These are phyloP conservation scores for Formicarius rufipectus DNA, from an alignment of 2,113 vertebrate genomes.

Conservation along the genomic window DNA sequence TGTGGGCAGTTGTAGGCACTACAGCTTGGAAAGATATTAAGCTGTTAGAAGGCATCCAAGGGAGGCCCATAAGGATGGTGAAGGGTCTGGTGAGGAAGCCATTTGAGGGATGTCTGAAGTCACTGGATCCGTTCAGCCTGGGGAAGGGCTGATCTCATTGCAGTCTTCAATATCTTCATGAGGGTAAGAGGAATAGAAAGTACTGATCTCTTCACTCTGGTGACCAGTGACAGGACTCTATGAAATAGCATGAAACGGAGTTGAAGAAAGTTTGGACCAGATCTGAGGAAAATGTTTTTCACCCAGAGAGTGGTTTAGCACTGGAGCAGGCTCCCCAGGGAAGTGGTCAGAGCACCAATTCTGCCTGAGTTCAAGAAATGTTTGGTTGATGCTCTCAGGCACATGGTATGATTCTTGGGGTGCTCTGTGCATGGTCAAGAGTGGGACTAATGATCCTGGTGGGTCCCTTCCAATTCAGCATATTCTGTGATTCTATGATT, in stretches of 20 bases:
- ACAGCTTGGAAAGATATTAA: not conserved
- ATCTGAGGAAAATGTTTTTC: not conserved
- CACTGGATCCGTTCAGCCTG: not conserved
- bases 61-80: not conserved
- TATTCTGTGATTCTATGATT: not conserved
- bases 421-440: not conserved
- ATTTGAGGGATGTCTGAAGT: not conserved
- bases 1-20: rapidly evolving
- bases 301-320: rapidly evolving
- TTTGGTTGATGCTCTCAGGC: not conserved
- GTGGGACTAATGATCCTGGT: not conserved
- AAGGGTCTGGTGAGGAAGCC: not conserved
- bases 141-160: not conserved
- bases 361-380: not conserved
- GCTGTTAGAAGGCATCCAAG: not conserved
- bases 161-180: not conserved
- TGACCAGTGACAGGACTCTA: not conserved
- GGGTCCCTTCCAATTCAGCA: not conserved
- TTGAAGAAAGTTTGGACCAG: not conserved
- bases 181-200: not conserved
- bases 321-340: not conserved
- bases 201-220: not conserved
- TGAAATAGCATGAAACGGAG: not conserved
- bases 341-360: not conserved
- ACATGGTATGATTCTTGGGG: too few relatives aligned